A percentile compares a stretch with the other conserved stretches of the same genome.
Evolutionary conservation across 2,888 invertebrate genomes (phyloP).

Genomic region (Cantharis rufa): DNA sequence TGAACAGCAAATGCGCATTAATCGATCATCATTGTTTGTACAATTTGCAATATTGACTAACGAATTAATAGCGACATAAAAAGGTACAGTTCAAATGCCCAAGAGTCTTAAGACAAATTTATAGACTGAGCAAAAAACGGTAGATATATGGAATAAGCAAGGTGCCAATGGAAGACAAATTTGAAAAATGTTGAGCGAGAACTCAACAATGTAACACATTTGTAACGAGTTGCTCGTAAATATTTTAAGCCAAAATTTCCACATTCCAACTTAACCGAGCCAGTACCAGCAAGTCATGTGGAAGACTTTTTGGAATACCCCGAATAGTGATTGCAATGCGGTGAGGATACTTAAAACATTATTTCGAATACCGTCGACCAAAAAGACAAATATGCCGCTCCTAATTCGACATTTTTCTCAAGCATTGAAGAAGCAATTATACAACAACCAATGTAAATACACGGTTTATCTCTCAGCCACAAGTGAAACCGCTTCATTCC

Average conservation of each 20-base stretch:
- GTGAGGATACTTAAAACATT: background rate
- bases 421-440: constrained; percentile 24
- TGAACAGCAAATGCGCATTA: constrained; percentile 10
- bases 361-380: background rate
- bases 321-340: background rate
- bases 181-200: background rate
- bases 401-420: constrained; percentile 27
- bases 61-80: background rate
- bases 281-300: background rate
- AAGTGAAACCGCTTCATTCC: constrained; percentile 28
- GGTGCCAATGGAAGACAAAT: background rate
- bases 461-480: constrained; percentile 20
- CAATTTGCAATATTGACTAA: background rate
- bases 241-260: background rate
- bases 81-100: background rate
- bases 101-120: background rate
- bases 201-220: background rate
- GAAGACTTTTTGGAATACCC: background rate
- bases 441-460: constrained; percentile 23
- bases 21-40: constrained; percentile 5
- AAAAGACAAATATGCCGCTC: constrained; percentile 29
- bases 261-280: background rate
- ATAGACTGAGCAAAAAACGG: background rate
- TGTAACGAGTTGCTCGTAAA: background rate
- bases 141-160: background rate